A percentile compares a stretch with the other conserved stretches of the same genome.
phyloP scores from a whole-genome alignment of 2,888 invertebrate genomes.

The Selenia dentaria region DNA sequence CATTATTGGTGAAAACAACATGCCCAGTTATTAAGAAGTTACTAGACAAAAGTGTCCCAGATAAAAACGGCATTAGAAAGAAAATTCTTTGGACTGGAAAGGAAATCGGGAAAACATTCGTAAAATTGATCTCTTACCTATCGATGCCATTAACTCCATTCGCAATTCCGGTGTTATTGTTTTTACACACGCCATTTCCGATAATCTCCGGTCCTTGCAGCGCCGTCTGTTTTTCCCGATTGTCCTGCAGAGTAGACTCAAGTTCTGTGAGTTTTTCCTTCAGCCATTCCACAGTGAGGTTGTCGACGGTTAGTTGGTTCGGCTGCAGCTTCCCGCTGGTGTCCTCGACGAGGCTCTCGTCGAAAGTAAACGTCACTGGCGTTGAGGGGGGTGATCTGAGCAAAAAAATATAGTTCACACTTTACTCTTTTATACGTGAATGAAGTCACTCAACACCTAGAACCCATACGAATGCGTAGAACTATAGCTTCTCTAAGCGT shows the following conservation, averaged over 20 bases:
- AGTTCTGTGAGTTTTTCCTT: conserved; percentile 91
- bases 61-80: too few species aligned
- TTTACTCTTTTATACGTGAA: too few species aligned
- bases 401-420: conserved; percentile 21
- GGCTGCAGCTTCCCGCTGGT: conserved; percentile 94
- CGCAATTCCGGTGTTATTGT: conserved; percentile 71
- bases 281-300: conserved; percentile 95
- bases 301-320: conserved; percentile 96
- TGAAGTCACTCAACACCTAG: too few species aligned
- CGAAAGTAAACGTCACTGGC: conserved; percentile 92
- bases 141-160: conserved; percentile 84
- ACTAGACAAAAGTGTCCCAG: too few species aligned
- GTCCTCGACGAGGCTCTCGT: conserved; percentile 94
- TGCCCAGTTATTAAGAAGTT: too few species aligned
- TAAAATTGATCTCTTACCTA: conserved; percentile 53
- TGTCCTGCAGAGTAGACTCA: conserved; percentile 91
- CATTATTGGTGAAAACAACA: too few species aligned
- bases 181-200: conserved; percentile 78
- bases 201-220: conserved; percentile 82
- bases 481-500: too few species aligned
- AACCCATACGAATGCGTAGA: too few species aligned
- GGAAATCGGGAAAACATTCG: too few species aligned
- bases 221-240: conserved; percentile 88
- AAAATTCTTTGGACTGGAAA: too few species aligned
- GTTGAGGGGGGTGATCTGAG: conserved; percentile 91